phyloP scores from a whole-genome alignment of 2,888 invertebrate species.

The Cordylochernes scorpioides region DNA sequence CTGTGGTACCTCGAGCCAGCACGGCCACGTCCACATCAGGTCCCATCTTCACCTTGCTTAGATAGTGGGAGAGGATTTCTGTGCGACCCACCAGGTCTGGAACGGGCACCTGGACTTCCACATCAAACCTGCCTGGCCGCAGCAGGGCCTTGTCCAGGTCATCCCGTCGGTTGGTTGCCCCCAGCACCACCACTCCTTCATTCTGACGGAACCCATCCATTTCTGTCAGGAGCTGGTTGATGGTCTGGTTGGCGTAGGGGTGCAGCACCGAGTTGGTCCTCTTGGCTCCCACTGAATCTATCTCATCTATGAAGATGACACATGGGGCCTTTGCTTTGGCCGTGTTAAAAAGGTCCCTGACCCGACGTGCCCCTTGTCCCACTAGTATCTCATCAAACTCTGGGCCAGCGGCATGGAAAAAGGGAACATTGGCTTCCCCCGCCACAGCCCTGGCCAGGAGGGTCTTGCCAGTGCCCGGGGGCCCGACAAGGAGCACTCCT shows the following conservation, averaged over 20 bases:
- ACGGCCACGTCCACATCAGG: constrained; percentile 44
- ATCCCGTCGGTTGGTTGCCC: constrained; percentile 82
- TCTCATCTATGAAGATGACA: constrained; percentile 97
- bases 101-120: constrained; percentile 53
- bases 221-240: constrained; percentile 86
- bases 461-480: constrained; percentile 72
- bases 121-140: constrained; percentile 87
- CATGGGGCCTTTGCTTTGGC: constrained; percentile 86
- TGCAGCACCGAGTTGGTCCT: constrained; percentile 86
- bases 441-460: constrained; percentile 85
- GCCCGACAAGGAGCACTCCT: constrained; percentile 33
- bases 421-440: constrained; percentile 90
- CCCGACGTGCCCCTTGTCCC: constrained; percentile 81
- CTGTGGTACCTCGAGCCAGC: constrained; percentile 66
- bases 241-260: constrained; percentile 98
- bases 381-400: constrained; percentile 98
- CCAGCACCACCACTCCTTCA: constrained; percentile 77
- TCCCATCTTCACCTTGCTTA: constrained; percentile 40
- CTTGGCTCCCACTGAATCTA: constrained; percentile 92
- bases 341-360: constrained; percentile 71
- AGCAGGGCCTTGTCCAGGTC: constrained; percentile 74
- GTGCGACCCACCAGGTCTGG: constrained; percentile 76
- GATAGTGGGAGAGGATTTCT: constrained; percentile 69
- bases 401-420: constrained; percentile 93
- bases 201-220: constrained; percentile 61